phyloP scores from a whole-genome alignment of 2,113 vertebrate species.

The Heloderma charlesbogerti region DNA sequence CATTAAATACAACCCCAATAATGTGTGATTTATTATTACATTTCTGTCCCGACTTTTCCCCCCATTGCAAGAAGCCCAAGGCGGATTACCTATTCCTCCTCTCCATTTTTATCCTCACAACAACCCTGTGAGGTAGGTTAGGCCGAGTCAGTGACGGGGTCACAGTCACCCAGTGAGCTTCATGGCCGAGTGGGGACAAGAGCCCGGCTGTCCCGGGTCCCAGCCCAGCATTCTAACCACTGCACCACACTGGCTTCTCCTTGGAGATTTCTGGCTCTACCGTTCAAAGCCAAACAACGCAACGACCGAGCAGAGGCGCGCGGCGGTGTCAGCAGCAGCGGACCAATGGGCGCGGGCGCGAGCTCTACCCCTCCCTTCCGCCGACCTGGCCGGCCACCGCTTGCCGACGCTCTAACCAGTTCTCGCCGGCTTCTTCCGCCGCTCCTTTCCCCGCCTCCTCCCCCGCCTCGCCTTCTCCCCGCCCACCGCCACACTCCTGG shows the following conservation, averaged over 20 bases:
- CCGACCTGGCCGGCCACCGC: background rate
- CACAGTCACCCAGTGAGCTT: background rate
- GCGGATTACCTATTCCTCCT: too few relatives aligned
- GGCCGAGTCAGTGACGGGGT: too few relatives aligned
- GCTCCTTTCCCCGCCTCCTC: background rate
- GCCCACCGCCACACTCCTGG: background rate
- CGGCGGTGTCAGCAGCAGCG: background rate
- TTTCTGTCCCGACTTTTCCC: too few relatives aligned
- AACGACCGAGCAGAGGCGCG: background rate
- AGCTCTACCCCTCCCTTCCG: background rate
- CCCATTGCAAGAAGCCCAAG: too few relatives aligned
- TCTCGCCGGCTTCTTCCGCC: constrained; percentile 69
- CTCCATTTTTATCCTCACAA: too few relatives aligned
- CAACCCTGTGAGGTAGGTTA: too few relatives aligned
- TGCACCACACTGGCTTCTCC: background rate
- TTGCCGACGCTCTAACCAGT: constrained; percentile 70
- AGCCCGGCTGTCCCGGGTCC: background rate
- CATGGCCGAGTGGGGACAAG: background rate
- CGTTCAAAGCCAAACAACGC: background rate
- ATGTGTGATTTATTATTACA: too few relatives aligned
- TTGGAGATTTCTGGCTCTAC: background rate
- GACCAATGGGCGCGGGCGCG: background rate
- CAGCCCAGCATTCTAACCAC: background rate
- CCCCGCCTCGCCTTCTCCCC: background rate
- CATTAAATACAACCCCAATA: too few relatives aligned